Base-by-base conservation (phyloP, 2,888 invertebrate species). In the Acronicta leporina region DNA sequence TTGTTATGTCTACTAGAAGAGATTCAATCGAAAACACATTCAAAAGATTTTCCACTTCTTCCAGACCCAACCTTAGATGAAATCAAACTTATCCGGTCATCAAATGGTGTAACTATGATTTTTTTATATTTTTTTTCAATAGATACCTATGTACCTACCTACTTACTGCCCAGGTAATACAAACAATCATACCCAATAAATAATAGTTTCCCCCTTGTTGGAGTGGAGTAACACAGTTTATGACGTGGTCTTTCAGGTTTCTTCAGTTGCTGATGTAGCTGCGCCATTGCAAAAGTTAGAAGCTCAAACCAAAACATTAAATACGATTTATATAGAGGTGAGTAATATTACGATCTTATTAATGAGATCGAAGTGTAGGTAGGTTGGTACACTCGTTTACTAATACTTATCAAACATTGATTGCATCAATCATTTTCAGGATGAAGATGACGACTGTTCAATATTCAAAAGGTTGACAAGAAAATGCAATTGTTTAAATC, bases 401-500 rank as follows among this genome's bases (percentile, higher is more conserved):
- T n/a, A n/a, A n/a, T n/a, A 27, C 27, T 7, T 9, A 9, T 10
- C 1, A 30, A 38, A 38, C 7, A 38, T 38, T 38, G 13, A 5
- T 13, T 35, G 13, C 38, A 6, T 38, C 38, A 5, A 38, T 7
- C 38, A 6, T 59, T 81, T 82, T 60, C 52, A 91, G 89, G 81
- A 85, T 3, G 88, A 89, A 59, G 86, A 87, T n/a, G 88, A 90
- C 50, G 87, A 90, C 54, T 94, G 93, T 70, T 89, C 92, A 0
- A 63, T 92, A 43, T 92, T 91, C 72, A 91, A 91, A 81, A 87
- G 87, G 41, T 73, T 94, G 27, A 88, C 87, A 11, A 83, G 92
- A 76, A 92, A 90, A 77, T 94, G 93, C 53, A 75, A 86, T 55
- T 94, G 93, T 67, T 67, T 94, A 10, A 93, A 92, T 58, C 82